Evolutionary conservation across 1,140 invertebrate species (phyloP).

Genomic region (Pemphigus obesinymphae): DNA sequence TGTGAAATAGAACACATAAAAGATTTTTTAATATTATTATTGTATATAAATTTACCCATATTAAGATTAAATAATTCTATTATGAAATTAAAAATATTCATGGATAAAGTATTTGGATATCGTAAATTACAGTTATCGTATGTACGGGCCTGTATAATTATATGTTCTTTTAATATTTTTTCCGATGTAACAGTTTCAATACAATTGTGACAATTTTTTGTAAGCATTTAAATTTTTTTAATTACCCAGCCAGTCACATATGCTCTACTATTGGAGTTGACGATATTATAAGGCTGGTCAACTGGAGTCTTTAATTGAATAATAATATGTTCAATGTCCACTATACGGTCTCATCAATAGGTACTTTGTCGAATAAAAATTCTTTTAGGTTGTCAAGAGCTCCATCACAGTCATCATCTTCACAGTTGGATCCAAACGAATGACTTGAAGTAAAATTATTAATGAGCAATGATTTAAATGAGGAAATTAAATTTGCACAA

Average conservation of each 20-base stretch:
- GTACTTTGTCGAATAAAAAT: neutral
- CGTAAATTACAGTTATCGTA: neutral
- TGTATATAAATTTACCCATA: neutral
- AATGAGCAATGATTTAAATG: neutral
- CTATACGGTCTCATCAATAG: neutral
- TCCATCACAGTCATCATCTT: neutral
- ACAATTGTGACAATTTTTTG: neutral
- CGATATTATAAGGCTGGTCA: neutral
- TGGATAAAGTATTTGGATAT: neutral
- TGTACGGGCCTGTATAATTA: neutral
- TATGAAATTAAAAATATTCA: neutral
- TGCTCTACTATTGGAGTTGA: neutral
- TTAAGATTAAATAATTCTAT: neutral
- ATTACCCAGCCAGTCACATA: neutral
- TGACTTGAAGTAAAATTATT: neutral
- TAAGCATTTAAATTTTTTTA: neutral
- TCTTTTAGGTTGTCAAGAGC: neutral
- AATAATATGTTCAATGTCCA: neutral
- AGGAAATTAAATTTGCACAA: neutral
- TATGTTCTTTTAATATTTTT: neutral
- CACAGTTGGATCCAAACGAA: neutral
- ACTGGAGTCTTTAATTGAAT: neutral
- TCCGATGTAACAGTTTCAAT: neutral
- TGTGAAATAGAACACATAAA: too few relatives aligned
- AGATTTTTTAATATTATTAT: neutral